Evolutionary conservation across 2,888 invertebrate species (phyloP), one percentile per base, ranked within the genome.

Genomic region (Drosophila mulleri): DNA sequence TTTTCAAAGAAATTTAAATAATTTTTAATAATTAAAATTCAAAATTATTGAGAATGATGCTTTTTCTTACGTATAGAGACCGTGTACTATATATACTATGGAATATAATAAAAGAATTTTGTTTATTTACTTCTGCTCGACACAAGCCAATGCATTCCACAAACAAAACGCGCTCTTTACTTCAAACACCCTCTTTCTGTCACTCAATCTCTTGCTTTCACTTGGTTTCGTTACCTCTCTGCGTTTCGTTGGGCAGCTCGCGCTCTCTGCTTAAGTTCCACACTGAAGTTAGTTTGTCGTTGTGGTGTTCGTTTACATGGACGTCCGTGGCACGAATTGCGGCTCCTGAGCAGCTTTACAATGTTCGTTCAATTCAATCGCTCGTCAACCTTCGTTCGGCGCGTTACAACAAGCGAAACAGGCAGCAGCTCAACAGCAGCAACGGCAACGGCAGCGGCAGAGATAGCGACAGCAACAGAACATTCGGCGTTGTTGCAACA

Each of bases 331-430:
- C 32, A 37, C 71, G 68, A 53, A 26, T 32, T 52, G 60, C 54
- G 64, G 76, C 79, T 83, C 73, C 67, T 74, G 65, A 75, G 77
- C 68, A 71, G 68, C 64, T 50, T 83, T 83, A 83, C 82, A 85
- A 69, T 72, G 56, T 64, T 81, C 75, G 75, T 78, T 81, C 79
- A 75, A 69, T 81, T 89, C 89, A 89, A 88, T 90, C 78, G 89
- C 76, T 89, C 88, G 82, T 84, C 79, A 88, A 84, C 89, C 88
- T 88, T 88, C 90, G 89, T 90, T 75, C 86, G 75, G 79, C 80
- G 75, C 83, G 89, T 89, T 89, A 87, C 90, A 88, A 78, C 67
- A 78, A 69, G 67, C 78, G 65, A 50, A 68, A 72, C 20, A 67
- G 35, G 42, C 67, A 77, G 67, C 67, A 75, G 70, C 50, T 20